A percentile compares a stretch with the other conserved stretches of the same genome.
Evolutionary conservation across 1,140 invertebrate species (phyloP).

Genomic region (Drosophila sulfurigaster): DNA sequence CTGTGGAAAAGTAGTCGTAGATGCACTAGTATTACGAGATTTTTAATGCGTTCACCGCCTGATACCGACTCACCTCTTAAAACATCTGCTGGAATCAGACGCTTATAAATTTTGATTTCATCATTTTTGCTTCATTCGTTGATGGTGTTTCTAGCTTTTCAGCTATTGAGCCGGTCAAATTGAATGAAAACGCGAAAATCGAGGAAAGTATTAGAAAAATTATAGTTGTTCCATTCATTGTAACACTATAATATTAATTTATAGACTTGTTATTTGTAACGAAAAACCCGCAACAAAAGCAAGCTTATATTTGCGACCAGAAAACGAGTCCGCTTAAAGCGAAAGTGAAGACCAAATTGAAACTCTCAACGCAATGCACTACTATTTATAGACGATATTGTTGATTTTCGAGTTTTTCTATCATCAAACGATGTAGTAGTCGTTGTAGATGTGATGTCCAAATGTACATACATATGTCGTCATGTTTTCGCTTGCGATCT

Average conservation of each 20-base stretch:
- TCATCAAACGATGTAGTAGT: not conserved
- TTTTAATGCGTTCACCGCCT: too few relatives aligned
- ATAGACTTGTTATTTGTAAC: constrained; percentile 16
- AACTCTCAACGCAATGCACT: constrained; percentile 35
- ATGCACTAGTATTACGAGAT: too few relatives aligned
- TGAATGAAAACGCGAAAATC: constrained; percentile 16
- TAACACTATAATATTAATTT: constrained; percentile 14
- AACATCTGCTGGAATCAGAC: constrained; percentile 93
- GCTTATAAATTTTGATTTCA: constrained; percentile 89
- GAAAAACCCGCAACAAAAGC: constrained; percentile 16
- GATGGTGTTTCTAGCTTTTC: constrained; percentile 17
- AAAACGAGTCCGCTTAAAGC: constrained; percentile 55
- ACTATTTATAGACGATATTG: constrained; percentile 66
- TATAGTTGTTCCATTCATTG: constrained; percentile 48
- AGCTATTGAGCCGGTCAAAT: constrained; percentile 17
- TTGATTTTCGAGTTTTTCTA: constrained; percentile 42
- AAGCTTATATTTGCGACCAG: constrained; percentile 20
- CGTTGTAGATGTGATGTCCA: too few relatives aligned
- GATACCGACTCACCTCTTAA: constrained; percentile 89
- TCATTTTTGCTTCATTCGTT: constrained; percentile 48
- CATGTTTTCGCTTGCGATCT: too few relatives aligned
- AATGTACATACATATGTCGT: not conserved
- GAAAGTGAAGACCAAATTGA: constrained; percentile 68
- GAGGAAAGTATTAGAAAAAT: constrained; percentile 25
- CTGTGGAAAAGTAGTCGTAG: too few relatives aligned